These are phyloP conservation scores for Callipepla californica DNA, from an alignment of 2,113 vertebrate species.

Conservation along the genomic window DNA sequence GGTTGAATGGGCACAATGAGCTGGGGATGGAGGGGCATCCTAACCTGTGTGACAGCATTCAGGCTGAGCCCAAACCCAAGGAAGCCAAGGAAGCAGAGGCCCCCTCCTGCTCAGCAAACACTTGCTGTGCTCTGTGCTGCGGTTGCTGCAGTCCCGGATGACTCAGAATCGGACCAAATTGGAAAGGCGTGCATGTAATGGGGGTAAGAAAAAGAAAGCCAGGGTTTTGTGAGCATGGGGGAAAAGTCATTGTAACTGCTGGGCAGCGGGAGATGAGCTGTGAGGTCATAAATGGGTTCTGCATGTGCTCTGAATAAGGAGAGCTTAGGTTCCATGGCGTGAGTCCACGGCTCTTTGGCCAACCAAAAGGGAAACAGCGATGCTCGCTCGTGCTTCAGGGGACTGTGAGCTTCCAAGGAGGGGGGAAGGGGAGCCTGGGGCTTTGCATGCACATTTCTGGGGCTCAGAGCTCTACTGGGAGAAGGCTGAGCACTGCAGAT, in stretches of 20 bases:
- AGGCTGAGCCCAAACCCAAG: neutral
- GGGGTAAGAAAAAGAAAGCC: neutral
- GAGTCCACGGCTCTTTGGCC: too few relatives aligned
- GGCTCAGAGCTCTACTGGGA: neutral
- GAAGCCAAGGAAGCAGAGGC: too few relatives aligned
- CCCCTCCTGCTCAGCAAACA: neutral
- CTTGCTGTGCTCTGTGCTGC: too few relatives aligned
- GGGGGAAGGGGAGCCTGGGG: neutral
- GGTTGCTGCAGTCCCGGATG: rapidly evolving
- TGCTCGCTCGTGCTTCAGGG: rapidly evolving
- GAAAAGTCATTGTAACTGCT: neutral
- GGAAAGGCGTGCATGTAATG: neutral
- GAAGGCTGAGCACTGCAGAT: neutral
- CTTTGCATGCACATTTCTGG: neutral
- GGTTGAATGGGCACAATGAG: rapidly evolving
- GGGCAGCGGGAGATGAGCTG: neutral
- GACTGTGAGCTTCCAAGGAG: neutral
- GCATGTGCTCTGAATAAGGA: neutral
- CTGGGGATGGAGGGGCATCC: neutral
- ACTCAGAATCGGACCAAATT: neutral
- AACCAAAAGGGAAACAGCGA: too few relatives aligned
- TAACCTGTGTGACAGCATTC: neutral
- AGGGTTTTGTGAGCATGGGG: rapidly evolving
- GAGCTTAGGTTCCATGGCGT: neutral
- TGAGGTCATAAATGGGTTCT: neutral